phyloP scores from a whole-genome alignment of 2,113 vertebrate genomes.

The Aspiorhynchus laticeps region DNA sequence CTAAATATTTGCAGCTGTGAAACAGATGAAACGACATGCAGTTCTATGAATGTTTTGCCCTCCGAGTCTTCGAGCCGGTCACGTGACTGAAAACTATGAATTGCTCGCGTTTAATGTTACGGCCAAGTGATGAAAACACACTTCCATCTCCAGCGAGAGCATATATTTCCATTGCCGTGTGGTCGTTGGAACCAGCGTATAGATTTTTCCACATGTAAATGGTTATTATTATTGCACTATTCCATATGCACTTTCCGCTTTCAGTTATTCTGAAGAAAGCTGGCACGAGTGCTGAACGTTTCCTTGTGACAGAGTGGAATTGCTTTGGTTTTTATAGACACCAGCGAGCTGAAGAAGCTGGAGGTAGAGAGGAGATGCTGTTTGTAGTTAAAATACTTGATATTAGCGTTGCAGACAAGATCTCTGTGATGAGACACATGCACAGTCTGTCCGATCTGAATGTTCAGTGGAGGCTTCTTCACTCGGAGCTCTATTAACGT shows the following conservation, averaged over 20 bases:
- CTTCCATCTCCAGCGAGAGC: conserved; percentile 15
- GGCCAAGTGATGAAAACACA: conserved; percentile 40
- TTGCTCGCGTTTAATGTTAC: conserved; percentile 21
- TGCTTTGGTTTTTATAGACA: conserved; percentile 27
- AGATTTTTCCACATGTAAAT: conserved; percentile 56
- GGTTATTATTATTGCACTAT: conserved; percentile 52
- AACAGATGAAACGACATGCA: no score
- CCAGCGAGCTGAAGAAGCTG: conserved; percentile 3
- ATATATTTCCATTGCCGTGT: conserved; percentile 33
- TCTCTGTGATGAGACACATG: background rate
- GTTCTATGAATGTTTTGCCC: no score
- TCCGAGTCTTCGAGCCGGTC: no score
- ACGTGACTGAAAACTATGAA: no score
- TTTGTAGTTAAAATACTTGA: conserved; percentile 3
- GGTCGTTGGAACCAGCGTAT: conserved; percentile 37
- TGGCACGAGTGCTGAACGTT: background rate
- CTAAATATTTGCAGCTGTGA: no score
- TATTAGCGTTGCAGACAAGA: conserved; percentile 5
- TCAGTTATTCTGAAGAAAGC: conserved; percentile 43
- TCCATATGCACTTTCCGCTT: conserved; percentile 43
- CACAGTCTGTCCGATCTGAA: background rate
- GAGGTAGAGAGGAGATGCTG: conserved; percentile 8
- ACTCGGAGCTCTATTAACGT: background rate
- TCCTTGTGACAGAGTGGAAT: conserved; percentile 26
- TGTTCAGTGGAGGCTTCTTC: background rate